Base-by-base conservation (phyloP, 1,140 invertebrate species). In the Neotoxoptera formosana region DNA sequence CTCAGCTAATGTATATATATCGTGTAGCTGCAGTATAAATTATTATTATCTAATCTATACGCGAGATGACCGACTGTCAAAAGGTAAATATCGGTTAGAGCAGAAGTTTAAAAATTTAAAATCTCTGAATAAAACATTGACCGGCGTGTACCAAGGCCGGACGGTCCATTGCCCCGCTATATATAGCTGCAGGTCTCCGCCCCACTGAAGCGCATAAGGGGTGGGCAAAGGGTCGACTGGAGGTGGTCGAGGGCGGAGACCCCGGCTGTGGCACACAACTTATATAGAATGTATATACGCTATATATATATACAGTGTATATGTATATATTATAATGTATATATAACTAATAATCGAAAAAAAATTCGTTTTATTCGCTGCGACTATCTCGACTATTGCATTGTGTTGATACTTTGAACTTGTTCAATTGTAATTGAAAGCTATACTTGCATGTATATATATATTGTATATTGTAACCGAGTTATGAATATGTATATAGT, bases 391-490 rank as follows among this genome's bases (percentile, higher is more conserved):
- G 41, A 47, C 45, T 47, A 86, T 86, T 86, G 25, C 84, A 47
- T 48, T 88, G 45, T 48, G 30, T 88, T 47, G 86, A 88, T 48
- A 88, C 30, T 88, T 48, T 88, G 30, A 88, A 51, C 86, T 88
- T 88, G 47, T 88, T 34, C 86, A 88, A 48, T 48, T 34, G 47
- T 48, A 88, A 88, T 88, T 48, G 45, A 88, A 88, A 88, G 20
- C 86, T 88, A 34, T 88, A 51, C 86, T 88, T 51, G 51, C 83
- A 47, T 41, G 11, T 45, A 45, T 45, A 45, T 47, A 47, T 87
- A 14, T 45, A 47, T 30, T 48, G n/a, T 48, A 23, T 23, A 84
- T 45, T 87, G 14, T 87, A 87, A 47, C 25, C 30, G 25, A 87
- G 30, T 87, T 48, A n/a, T 87, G 84, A 87, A 87, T 87, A 20